A percentile compares a stretch with the other conserved stretches of the same genome.
These are phyloP conservation scores for Drosophila merina DNA, from an alignment of 2,888 invertebrate species.

Conservation along the genomic window DNA sequence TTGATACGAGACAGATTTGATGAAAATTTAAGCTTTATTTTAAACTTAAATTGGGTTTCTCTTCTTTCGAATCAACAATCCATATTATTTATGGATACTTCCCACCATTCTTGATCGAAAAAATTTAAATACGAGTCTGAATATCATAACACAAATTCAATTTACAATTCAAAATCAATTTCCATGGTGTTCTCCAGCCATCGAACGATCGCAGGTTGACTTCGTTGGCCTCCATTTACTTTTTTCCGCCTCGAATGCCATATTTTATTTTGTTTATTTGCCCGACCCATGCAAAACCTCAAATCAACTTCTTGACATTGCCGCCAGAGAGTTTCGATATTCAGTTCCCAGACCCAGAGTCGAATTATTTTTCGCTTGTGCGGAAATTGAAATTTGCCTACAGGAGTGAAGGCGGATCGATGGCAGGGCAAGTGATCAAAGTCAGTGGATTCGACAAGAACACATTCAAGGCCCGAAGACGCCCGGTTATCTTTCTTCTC, in stretches of 20 bases:
- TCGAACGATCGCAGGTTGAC: slow-evolving; percentile 67
- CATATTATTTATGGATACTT: not conserved
- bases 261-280: slow-evolving; percentile 71
- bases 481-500: slow-evolving; percentile 26
- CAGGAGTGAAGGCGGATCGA: slow-evolving; percentile 70
- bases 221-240: slow-evolving; percentile 66
- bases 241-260: slow-evolving; percentile 51
- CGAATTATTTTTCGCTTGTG: slow-evolving; percentile 25
- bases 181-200: slow-evolving; percentile 21
- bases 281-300: slow-evolving; percentile 36
- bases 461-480: slow-evolving; percentile 25
- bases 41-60: not conserved
- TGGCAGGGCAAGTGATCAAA: slow-evolving; percentile 64
- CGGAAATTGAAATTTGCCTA: slow-evolving; percentile 63
- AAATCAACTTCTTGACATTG: slow-evolving; percentile 47
- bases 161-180: slow-evolving; percentile 68
- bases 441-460: slow-evolving; percentile 43
- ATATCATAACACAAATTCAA: slow-evolving; percentile 64
- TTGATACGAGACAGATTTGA: not conserved
- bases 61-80: not conserved
- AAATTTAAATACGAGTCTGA: slow-evolving; percentile 10
- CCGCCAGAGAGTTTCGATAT: slow-evolving; percentile 48
- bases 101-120: not conserved
- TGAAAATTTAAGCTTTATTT: slow-evolving; percentile 1
- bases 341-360: slow-evolving; percentile 28